Conservation (phyloP, 2,888 invertebrate species). For the Bembecia ichneumoniformis region DNA sequence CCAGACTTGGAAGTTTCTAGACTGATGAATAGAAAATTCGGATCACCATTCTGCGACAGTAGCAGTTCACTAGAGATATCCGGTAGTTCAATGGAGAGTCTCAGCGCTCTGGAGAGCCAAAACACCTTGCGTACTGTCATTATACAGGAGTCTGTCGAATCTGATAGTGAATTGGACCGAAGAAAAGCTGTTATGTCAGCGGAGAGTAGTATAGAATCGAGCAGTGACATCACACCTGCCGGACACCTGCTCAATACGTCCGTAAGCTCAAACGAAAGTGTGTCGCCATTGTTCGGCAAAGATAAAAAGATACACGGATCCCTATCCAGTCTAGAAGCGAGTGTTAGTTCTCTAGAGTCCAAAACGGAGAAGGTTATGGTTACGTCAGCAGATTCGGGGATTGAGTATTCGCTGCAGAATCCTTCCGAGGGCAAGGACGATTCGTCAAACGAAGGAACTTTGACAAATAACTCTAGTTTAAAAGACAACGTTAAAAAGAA, state of each 20-base stretch:
- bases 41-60: conserved; percentile 58
- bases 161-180: conserved; percentile 39
- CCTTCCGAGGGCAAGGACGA: conserved; percentile 52
- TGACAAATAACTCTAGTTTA: conserved; percentile 60
- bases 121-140: conserved; percentile 24
- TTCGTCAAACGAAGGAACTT: conserved; percentile 64
- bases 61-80: conserved; percentile 64
- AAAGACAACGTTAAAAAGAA: conserved; percentile 39
- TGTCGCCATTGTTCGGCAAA: conserved; percentile 59
- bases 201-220: conserved; percentile 57
- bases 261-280: conserved; percentile 63
- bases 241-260: conserved; percentile 49
- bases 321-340: conserved; percentile 61
- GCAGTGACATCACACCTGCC: conserved; percentile 48
- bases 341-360: conserved; percentile 64
- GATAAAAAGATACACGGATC: conserved; percentile 59
- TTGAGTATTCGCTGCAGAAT: conserved; percentile 58
- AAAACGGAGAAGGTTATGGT: conserved; percentile 55
- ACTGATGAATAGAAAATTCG: conserved; percentile 51
- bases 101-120: conserved; percentile 39
- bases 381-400: conserved; percentile 63
- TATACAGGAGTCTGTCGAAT: conserved; percentile 26
- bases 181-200: conserved; percentile 49
- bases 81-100: conserved; percentile 63
- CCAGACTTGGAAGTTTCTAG: conserved; percentile 66